Conservation (phyloP, 2,888 invertebrate species). For the Tipula lateralis region DNA sequence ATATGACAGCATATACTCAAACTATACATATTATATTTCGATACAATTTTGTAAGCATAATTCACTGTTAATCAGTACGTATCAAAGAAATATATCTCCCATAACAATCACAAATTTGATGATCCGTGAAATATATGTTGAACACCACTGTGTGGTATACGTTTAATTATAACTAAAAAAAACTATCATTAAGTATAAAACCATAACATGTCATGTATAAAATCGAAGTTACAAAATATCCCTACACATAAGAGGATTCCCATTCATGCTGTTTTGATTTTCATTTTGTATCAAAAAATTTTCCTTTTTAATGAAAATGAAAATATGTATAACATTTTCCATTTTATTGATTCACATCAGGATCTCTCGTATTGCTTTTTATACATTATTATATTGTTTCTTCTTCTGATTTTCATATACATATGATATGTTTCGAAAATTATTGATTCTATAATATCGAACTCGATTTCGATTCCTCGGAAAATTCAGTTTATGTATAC, state of each 20-base stretch:
- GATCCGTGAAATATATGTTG: neutral
- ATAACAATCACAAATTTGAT: neutral
- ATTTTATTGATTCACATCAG: neutral
- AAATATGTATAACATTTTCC: neutral
- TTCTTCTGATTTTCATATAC: neutral
- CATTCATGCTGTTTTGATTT: neutral
- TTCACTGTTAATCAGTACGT: neutral
- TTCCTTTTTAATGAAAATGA: neutral
- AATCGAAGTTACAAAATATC: neutral
- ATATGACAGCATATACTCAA: no score
- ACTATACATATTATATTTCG: no score
- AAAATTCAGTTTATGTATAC: neutral
- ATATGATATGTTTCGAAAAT: neutral
- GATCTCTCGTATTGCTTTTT: neutral
- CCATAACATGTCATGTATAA: neutral
- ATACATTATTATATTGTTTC: neutral
- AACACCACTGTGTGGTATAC: neutral
- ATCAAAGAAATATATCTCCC: neutral
- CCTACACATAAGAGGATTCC: neutral
- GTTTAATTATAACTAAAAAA: neutral
- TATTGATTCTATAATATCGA: neutral
- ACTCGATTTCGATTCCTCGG: neutral
- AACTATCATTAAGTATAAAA: neutral
- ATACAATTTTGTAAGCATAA: neutral
- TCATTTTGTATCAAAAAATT: neutral